Evolutionary conservation across 2,113 vertebrate species (phyloP), one percentile per base, ranked within the genome.

Genomic region (Theristicus caerulescens): DNA sequence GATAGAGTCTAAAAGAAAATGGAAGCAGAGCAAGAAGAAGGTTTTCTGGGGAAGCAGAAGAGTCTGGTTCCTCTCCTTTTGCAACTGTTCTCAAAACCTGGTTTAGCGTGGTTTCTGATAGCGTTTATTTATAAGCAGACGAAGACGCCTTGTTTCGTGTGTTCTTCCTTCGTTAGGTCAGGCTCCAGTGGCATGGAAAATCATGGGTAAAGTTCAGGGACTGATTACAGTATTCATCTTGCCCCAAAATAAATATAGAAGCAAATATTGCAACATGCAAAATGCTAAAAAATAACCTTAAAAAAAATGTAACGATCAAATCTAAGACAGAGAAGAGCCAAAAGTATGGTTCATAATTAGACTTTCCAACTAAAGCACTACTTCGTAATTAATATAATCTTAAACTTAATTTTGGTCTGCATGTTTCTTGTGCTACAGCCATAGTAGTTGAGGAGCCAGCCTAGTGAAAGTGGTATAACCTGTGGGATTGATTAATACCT

Each of bases 151-250:
- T 47, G 38, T 76, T 89, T 91, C 11, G 3, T 21, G 16, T 11
- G 17, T 65, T 89, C 65, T 83, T 89, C 18, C 25, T 82, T 84
- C 5, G 4, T 66, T 64, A 58, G 21, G 55, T 94, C 81, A 72
- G 70, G 74, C 91, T 88, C 51, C 59, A 27, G 52, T 34, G 74
- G 84, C 38, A 11, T 78, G 55, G 32, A 95, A 77, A 91, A 91
- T 3, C 32, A 55, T 66, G 89, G 71, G 78, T 93, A 94, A 94
- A 97, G 95, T 97, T 97, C 96, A 97, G 78, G 87, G 71, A 62
- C 71, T 66, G 91, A 91, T 96, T 80, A 27, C 65, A 22, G 38
- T 66, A 34, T 70, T 85, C 71, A n/a, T 82, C 51, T 44, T 65
- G 51, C 78, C 78, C 74, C 87, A 83, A 91, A 96, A 95, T 94